Percentiles rank a stretch among this genome's conserved stretches.
Evolutionary conservation across 2,797 vertebrate species (phyloP).

Genomic region (Triplophysa bombifrons): DNA sequence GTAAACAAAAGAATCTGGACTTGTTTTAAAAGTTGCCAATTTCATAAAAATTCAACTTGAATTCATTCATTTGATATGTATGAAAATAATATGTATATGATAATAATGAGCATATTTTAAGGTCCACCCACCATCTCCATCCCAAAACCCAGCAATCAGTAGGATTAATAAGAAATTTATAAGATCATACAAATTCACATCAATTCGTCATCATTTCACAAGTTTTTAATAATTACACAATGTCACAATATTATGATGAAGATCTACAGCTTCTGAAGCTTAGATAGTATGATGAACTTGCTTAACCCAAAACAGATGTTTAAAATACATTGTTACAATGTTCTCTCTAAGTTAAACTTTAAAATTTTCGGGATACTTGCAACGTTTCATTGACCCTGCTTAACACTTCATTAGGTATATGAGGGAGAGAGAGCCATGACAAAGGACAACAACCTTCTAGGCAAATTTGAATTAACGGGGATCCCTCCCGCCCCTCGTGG

Average conservation of each 20-base stretch:
- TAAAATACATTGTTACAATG: not conserved
- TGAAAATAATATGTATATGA: not conserved
- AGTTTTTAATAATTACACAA: not conserved
- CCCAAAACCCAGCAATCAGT: too few species aligned
- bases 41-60: too few species aligned
- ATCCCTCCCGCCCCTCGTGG: constrained; percentile 83
- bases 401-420: constrained; percentile 70
- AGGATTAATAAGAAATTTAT: not conserved
- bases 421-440: constrained; percentile 85
- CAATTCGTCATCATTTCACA: not conserved
- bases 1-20: constrained; percentile 55
- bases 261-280: not conserved
- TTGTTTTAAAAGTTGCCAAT: not conserved
- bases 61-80: too few species aligned
- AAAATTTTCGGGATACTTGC: not conserved
- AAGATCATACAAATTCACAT: not conserved
- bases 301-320: not conserved
- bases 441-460: constrained; percentile 83
- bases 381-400: not conserved
- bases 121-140: not conserved
- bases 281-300: not conserved
- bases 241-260: too few species aligned
- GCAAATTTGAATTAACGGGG: constrained; percentile 82
- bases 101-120: not conserved
- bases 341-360: too few species aligned